phyloP scores from a whole-genome alignment of 1,140 invertebrate species.

The Papilio glaucus region DNA sequence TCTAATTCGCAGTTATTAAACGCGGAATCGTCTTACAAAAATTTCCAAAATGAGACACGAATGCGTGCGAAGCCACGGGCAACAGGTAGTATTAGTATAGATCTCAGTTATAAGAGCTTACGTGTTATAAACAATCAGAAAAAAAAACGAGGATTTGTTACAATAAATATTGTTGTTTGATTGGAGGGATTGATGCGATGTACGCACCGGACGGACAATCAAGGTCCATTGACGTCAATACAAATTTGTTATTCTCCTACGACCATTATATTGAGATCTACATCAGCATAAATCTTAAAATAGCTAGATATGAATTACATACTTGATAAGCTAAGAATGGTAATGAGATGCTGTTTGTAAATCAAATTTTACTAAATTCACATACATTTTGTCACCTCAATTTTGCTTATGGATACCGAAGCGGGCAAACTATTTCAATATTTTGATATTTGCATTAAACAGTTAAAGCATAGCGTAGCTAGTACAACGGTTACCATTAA shows the following conservation, averaged over 20 bases:
- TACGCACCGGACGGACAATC: neutral
- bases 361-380: neutral
- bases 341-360: neutral
- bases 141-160: neutral
- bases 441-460: too few relatives aligned
- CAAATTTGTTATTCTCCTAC: constrained; percentile 26
- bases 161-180: neutral
- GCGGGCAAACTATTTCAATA: too few relatives aligned
- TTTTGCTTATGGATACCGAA: too few relatives aligned
- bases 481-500: neutral
- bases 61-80: too few relatives aligned
- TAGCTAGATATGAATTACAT: constrained; percentile 7
- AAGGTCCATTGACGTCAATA: constrained; percentile 19
- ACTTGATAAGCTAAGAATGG: neutral
- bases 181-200: neutral
- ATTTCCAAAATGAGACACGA: too few relatives aligned
- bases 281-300: constrained; percentile 1
- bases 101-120: neutral
- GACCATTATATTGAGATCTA: neutral
- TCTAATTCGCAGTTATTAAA: too few relatives aligned
- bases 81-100: neutral
- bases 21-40: too few relatives aligned
- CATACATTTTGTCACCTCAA: too few relatives aligned
- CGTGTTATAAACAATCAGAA: neutral
- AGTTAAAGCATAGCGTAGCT: too few relatives aligned